Evolutionary conservation across 2,113 vertebrate species (phyloP).

Genomic region (Ptilorrhoa leucosticta): DNA sequence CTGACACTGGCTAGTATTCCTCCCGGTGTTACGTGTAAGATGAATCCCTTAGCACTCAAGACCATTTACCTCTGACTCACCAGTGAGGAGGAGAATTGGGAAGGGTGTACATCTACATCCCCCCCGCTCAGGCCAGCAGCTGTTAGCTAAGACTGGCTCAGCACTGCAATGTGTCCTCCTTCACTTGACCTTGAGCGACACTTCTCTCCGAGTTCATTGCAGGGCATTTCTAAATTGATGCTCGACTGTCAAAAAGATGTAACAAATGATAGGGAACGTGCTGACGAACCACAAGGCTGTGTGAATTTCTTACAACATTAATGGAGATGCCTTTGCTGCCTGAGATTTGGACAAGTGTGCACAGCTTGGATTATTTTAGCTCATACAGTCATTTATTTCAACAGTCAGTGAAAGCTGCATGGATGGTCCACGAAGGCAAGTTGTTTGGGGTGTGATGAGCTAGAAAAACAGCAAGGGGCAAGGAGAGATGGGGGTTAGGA

Average conservation of each 20-base stretch:
- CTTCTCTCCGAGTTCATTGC: neutral
- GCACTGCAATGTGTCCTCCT: neutral
- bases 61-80: neutral
- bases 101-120: neutral
- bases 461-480: neutral
- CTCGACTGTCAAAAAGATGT: conserved; percentile 2
- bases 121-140: neutral
- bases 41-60: neutral
- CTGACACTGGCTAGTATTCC: neutral
- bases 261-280: conserved; percentile 30
- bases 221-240: conserved; percentile 39
- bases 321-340: neutral
- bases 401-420: neutral
- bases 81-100: neutral
- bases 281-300: neutral
- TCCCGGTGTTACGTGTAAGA: neutral
- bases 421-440: neutral
- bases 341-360: neutral
- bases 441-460: neutral
- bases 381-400: neutral
- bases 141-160: neutral
- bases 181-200: neutral
- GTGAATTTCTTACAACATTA: neutral
- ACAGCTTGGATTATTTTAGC: neutral
- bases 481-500: neutral